Percentiles rank a stretch among this genome's conserved stretches.
Conservation (phyloP, 1,140 invertebrate genomes). For the Trachelipus rathkii region DNA sequence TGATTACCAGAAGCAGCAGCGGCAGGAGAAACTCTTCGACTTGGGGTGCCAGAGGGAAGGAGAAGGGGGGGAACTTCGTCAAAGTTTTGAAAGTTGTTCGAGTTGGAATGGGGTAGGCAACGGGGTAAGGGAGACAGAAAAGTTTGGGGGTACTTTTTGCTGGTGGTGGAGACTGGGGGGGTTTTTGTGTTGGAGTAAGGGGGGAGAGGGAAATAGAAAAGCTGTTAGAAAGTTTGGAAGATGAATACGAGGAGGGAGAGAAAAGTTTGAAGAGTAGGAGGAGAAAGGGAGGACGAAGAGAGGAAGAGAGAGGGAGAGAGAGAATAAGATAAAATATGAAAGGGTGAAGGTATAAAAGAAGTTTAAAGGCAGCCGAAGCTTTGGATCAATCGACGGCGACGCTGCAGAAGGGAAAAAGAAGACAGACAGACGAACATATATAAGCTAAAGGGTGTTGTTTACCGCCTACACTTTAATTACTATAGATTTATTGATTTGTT, state of each 20-base stretch:
- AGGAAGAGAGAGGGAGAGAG: not conserved
- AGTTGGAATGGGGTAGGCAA: not conserved
- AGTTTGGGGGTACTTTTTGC: too few relatives aligned
- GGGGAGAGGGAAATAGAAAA: not conserved
- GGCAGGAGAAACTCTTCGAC: not conserved
- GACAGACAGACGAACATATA: too few relatives aligned
- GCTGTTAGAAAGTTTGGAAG: constrained; percentile 11
- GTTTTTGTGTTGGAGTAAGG: not conserved
- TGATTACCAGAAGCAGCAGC: not conserved
- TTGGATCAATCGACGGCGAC: too few relatives aligned
- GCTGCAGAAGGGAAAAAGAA: too few relatives aligned
- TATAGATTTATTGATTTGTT: too few relatives aligned
- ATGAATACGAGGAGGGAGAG: constrained; percentile 6
- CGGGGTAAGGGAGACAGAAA: too few relatives aligned
- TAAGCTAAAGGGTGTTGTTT: too few relatives aligned
- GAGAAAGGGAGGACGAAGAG: not conserved
- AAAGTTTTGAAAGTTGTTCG: constrained; percentile 4
- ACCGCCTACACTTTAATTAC: too few relatives aligned
- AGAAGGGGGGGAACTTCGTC: not conserved
- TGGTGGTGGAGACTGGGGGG: not conserved
- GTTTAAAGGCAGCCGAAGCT: too few relatives aligned
- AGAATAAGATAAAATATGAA: too few relatives aligned
- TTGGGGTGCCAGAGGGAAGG: not conserved
- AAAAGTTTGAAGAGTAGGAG: not conserved
- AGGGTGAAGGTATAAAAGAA: too few relatives aligned